Conservation (phyloP, 2,113 vertebrate species). For the Perca flavescens region DNA sequence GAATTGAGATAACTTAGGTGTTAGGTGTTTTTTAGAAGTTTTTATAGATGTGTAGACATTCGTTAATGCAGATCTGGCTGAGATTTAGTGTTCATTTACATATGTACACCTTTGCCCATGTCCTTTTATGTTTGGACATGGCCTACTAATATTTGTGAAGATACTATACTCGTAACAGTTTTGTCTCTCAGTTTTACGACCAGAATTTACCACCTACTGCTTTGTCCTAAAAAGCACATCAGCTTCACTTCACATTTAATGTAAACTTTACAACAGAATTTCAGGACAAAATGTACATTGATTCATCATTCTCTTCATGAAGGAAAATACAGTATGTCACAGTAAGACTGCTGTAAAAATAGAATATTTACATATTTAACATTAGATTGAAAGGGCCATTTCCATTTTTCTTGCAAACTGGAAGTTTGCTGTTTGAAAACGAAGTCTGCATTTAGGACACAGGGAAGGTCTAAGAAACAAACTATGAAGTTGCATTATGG, state of each 20-base stretch:
- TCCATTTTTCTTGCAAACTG: neutral
- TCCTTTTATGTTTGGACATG: neutral
- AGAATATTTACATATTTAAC: neutral
- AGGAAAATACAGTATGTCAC: neutral
- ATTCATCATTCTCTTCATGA: neutral
- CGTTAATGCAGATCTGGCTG: neutral
- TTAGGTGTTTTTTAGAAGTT: neutral
- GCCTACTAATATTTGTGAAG: neutral
- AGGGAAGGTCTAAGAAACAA: neutral
- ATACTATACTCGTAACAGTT: neutral
- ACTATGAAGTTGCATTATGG: neutral
- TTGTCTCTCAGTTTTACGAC: neutral
- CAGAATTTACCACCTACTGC: neutral
- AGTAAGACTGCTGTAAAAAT: neutral
- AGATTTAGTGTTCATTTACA: neutral
- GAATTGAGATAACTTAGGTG: neutral
- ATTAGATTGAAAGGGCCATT: neutral
- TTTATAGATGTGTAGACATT: neutral
- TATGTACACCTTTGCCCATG: neutral
- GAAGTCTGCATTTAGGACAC: neutral
- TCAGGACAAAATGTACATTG: neutral
- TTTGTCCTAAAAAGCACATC: neutral
- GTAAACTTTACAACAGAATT: neutral
- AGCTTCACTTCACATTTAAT: constrained; percentile 4
- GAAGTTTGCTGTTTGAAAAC: too few relatives aligned